Conservation (phyloP, 2,797 vertebrate genomes). For the Emydoidea blandingii region DNA sequence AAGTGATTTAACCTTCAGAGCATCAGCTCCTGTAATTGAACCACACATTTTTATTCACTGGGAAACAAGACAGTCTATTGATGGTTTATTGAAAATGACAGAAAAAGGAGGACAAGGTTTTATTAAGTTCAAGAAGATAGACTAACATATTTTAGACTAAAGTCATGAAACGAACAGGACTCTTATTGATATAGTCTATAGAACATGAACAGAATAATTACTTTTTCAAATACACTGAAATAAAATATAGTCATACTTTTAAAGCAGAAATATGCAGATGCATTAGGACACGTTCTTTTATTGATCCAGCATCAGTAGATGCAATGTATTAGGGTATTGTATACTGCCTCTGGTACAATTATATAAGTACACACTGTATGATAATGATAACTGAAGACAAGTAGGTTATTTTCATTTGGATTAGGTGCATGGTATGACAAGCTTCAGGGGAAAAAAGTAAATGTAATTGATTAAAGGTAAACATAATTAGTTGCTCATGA, state of each 20-base stretch:
- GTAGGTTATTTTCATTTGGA: neutral
- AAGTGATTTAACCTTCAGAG: slow-evolving; percentile 74
- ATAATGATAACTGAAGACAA: neutral
- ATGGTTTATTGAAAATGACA: slow-evolving; percentile 54
- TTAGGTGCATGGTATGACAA: neutral
- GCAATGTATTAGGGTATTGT: neutral
- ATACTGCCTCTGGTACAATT: neutral
- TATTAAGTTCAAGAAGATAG: neutral
- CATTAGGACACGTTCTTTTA: neutral
- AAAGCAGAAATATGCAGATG: neutral
- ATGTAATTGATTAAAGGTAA: neutral
- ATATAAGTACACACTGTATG: neutral
- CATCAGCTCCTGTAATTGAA: slow-evolving; percentile 63
- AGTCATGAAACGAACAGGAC: neutral
- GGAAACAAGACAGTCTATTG: slow-evolving; percentile 26
- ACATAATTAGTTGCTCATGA: neutral
- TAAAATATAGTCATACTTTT: neutral
- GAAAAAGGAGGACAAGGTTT: slow-evolving; percentile 8
- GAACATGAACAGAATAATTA: neutral
- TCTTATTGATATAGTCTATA: neutral
- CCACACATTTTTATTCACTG: slow-evolving; percentile 58
- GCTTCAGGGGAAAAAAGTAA: neutral
- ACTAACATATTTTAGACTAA: neutral
- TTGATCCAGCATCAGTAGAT: neutral
- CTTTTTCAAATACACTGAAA: slow-evolving; percentile 7